phyloP scores from a whole-genome alignment of 2,113 vertebrate species.

The Sphaerodactylus townsendi region DNA sequence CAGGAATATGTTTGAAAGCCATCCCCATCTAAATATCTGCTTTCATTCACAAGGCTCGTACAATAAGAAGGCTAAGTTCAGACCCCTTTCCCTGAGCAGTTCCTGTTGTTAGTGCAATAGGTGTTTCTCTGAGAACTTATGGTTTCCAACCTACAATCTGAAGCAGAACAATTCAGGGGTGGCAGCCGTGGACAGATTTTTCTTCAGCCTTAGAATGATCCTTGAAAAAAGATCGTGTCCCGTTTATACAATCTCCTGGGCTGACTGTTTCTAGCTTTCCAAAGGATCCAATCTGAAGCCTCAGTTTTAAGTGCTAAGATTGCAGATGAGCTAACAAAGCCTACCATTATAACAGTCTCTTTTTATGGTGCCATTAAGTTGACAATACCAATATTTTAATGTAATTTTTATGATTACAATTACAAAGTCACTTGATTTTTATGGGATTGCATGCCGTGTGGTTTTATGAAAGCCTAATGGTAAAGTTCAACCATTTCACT shows the following conservation, averaged over 20 bases:
- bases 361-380: constrained; percentile 46
- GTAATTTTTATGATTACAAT: constrained; percentile 58
- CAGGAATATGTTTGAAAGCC: neutral
- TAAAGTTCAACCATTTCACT: constrained; percentile 49
- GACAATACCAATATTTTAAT: constrained; percentile 42
- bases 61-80: too few species aligned
- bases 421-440: constrained; percentile 62
- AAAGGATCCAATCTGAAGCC: neutral
- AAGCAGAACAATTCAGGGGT: neutral
- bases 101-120: neutral
- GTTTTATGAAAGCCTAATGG: constrained; percentile 51
- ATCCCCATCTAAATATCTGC: too few species aligned
- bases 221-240: neutral
- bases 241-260: neutral
- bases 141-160: neutral
- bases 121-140: neutral
- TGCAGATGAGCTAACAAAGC: neutral
- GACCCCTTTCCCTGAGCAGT: too few species aligned
- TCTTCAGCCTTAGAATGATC: neutral
- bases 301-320: neutral
- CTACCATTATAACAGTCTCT: constrained; percentile 8
- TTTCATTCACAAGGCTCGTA: too few species aligned
- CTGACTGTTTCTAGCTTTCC: neutral
- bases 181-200: too few species aligned
- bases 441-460: constrained; percentile 18